A percentile compares a stretch with the other conserved stretches of the same genome.
Conservation (phyloP, 2,888 invertebrate species). For the Thelaira solivaga region DNA sequence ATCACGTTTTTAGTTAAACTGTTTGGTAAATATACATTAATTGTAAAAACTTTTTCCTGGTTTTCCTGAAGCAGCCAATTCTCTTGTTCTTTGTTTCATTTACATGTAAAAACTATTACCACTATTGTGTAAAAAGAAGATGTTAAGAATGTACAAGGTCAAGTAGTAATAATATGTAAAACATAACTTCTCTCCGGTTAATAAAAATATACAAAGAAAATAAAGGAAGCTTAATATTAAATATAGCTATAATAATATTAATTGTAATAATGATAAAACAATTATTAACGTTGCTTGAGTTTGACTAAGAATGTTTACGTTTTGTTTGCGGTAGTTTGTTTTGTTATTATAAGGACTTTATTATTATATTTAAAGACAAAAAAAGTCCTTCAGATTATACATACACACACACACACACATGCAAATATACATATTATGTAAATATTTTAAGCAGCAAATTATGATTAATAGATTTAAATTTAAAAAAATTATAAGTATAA, state of each 20-base stretch:
- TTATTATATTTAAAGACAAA: constrained; percentile 12
- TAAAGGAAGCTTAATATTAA: constrained; percentile 36
- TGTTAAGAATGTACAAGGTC: not conserved
- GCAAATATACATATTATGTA: constrained; percentile 39
- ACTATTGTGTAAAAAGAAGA: not conserved
- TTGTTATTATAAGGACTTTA: constrained; percentile 20
- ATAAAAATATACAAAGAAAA: constrained; percentile 58
- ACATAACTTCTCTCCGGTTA: constrained; percentile 24
- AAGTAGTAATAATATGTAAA: not conserved
- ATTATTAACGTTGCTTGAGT: constrained; percentile 60
- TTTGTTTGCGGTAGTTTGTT: constrained; percentile 30
- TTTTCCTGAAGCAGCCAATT: too few species aligned
- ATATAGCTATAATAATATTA: not conserved
- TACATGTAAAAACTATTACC: too few species aligned
- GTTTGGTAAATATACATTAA: too few species aligned
- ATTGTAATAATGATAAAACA: constrained; percentile 20
- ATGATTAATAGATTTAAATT: constrained; percentile 46
- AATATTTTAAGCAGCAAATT: constrained; percentile 12
- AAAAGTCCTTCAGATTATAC: constrained; percentile 4
- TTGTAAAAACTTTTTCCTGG: too few species aligned
- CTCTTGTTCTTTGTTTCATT: not conserved
- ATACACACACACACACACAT: constrained; percentile 15
- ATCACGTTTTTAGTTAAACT: too few species aligned
- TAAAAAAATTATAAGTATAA: not conserved
- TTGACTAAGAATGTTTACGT: constrained; percentile 62